phyloP scores from a whole-genome alignment of 1,140 invertebrate species.

The Andrena cerasifolii region DNA sequence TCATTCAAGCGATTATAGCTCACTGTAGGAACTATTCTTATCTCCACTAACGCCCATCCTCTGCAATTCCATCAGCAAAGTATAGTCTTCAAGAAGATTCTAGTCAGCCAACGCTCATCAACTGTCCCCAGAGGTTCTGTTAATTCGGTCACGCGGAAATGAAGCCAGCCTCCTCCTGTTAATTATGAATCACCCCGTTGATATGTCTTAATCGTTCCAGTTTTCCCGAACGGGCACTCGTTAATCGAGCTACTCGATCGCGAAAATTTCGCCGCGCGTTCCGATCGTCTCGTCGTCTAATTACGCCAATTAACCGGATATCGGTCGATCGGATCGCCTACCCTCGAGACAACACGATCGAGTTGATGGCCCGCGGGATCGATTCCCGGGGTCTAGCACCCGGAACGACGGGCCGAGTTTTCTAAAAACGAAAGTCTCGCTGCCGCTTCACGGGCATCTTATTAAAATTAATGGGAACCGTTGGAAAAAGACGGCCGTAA shows the following conservation, averaged over 20 bases:
- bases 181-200: slow-evolving; percentile 52
- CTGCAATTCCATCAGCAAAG: no score
- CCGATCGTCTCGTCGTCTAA: slow-evolving; percentile 47
- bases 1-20: no score
- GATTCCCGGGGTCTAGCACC: slow-evolving; percentile 29
- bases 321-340: slow-evolving; percentile 39
- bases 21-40: no score
- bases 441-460: slow-evolving; percentile 32
- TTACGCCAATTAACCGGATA: slow-evolving; percentile 60
- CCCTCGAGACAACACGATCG: slow-evolving; percentile 19
- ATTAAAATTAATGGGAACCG: slow-evolving; percentile 47
- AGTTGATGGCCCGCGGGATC: neutral
- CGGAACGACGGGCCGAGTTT: neutral
- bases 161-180: slow-evolving; percentile 41
- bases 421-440: slow-evolving; percentile 5
- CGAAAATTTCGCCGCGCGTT: slow-evolving; percentile 55
- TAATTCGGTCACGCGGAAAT: slow-evolving; percentile 24
- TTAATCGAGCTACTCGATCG: slow-evolving; percentile 61
- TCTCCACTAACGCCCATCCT: no score
- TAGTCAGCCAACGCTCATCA: neutral
- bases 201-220: slow-evolving; percentile 52
- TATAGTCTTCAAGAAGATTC: neutral
- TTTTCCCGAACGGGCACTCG: slow-evolving; percentile 41
- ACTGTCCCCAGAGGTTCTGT: neutral
- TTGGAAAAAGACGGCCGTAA: slow-evolving; percentile 37